Conservation (phyloP, 1,140 invertebrate species). For the Doryteuthis pealeii region DNA sequence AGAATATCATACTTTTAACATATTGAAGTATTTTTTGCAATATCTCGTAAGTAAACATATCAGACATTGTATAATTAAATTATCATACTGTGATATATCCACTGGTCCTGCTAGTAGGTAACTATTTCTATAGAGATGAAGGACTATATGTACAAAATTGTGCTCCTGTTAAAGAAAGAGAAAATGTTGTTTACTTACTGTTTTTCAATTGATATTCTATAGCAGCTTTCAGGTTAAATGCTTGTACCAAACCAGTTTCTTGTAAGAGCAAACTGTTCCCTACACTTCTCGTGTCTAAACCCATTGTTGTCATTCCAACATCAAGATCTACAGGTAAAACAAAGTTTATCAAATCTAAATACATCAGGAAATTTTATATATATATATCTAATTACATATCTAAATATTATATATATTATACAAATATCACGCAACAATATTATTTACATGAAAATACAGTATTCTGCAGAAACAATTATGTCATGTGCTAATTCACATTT, state of each 20-base stretch:
- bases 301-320: slow-evolving; percentile 97
- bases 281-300: slow-evolving; percentile 93
- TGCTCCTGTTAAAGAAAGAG: too few relatives aligned
- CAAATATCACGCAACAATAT: not conserved
- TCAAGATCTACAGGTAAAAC: slow-evolving; percentile 72
- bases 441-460: not conserved
- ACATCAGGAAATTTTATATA: not conserved
- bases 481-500: too few relatives aligned
- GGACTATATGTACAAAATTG: too few relatives aligned
- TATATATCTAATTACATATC: not conserved
- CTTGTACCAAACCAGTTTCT: slow-evolving; percentile 95
- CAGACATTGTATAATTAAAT: too few relatives aligned
- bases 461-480: too few relatives aligned
- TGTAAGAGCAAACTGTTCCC: slow-evolving; percentile 95
- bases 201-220: slow-evolving; percentile 98
- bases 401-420: not conserved
- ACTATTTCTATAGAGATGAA: too few relatives aligned
- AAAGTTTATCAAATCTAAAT: slow-evolving; percentile 5
- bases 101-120: too few relatives aligned
- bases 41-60: too few relatives aligned
- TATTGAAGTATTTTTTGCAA: too few relatives aligned
- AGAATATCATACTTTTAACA: too few relatives aligned
- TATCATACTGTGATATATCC: too few relatives aligned
- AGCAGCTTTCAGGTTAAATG: slow-evolving; percentile 97
- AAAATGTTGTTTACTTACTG: slow-evolving; percentile 68